Percentiles rank a stretch among this genome's conserved stretches.
Conservation (phyloP, 2,797 vertebrate species). For the Menidia menidia region DNA sequence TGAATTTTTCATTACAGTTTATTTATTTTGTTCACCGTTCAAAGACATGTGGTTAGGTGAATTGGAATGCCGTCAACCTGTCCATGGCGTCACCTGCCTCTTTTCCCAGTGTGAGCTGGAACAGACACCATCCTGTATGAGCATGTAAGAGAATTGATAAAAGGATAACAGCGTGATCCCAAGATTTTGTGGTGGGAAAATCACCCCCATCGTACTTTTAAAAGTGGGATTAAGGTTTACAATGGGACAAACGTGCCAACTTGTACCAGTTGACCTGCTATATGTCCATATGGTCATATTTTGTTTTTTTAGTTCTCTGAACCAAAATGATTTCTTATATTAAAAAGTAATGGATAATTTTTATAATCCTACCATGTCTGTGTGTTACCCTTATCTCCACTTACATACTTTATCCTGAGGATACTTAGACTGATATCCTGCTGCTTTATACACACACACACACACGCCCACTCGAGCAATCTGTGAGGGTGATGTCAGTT, state of each 20-base stretch:
- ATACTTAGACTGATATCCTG: slow-evolving; percentile 53
- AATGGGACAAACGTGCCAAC: neutral
- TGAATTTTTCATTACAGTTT: neutral
- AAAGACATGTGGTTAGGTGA: slow-evolving; percentile 3
- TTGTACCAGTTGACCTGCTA: neutral
- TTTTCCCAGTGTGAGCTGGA: neutral
- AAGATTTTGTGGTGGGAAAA: neutral
- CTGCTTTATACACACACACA: slow-evolving; percentile 36
- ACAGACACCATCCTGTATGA: neutral
- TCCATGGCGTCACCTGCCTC: neutral
- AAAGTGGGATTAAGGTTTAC: neutral
- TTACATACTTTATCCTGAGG: slow-evolving; percentile 65
- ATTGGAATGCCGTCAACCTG: neutral
- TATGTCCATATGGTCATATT: neutral
- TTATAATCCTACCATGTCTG: slow-evolving; percentile 51
- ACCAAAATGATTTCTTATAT: slow-evolving; percentile 21
- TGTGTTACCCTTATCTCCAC: slow-evolving; percentile 65
- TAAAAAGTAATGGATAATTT: slow-evolving; percentile 51
- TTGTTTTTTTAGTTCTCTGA: neutral
- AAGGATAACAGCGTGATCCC: neutral
- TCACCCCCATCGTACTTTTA: neutral
- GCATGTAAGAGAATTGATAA: neutral
- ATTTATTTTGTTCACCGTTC: neutral
- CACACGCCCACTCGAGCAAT: neutral
- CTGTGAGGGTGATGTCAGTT: slow-evolving; percentile 31